Conservation (phyloP, 1,140 invertebrate genomes). For the Pseudomyrmex dendroicus region DNA sequence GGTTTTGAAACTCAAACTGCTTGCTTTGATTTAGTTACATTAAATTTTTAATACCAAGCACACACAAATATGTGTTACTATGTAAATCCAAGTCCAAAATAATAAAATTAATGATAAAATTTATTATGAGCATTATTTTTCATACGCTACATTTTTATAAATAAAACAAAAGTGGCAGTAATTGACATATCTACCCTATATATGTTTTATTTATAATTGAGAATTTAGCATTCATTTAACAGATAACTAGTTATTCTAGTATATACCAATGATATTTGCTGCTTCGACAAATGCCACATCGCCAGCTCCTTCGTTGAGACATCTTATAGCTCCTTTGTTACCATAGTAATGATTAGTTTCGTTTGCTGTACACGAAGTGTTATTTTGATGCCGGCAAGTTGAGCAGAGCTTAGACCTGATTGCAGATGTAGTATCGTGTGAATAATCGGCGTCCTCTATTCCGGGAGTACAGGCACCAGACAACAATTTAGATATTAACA, state of each 20-base stretch:
- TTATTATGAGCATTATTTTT: no score
- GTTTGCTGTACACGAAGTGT: slow-evolving; percentile 79
- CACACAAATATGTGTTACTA: no score
- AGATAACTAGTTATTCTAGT: slow-evolving; percentile 30
- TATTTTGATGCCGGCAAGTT: slow-evolving; percentile 66
- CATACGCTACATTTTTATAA: no score
- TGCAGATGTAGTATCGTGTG: background rate
- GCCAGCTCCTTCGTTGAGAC: slow-evolving; percentile 84
- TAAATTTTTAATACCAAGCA: no score
- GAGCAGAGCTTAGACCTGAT: slow-evolving; percentile 67
- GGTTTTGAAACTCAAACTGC: no score
- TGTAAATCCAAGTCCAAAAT: no score
- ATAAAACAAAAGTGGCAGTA: no score
- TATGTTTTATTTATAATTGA: no score
- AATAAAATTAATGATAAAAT: no score
- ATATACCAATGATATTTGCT: slow-evolving; percentile 83
- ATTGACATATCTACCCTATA: no score
- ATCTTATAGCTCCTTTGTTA: slow-evolving; percentile 87
- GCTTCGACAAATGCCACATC: slow-evolving; percentile 88
- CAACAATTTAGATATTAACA: slow-evolving; percentile 86
- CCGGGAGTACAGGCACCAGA: slow-evolving; percentile 87
- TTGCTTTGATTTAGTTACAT: no score
- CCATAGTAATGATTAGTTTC: slow-evolving; percentile 87
- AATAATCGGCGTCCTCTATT: slow-evolving; percentile 81
- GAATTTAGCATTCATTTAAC: no score